These are phyloP conservation scores for Gonioctena quinquepunctata DNA, from an alignment of 1,140 invertebrate species.

Conservation along the genomic window DNA sequence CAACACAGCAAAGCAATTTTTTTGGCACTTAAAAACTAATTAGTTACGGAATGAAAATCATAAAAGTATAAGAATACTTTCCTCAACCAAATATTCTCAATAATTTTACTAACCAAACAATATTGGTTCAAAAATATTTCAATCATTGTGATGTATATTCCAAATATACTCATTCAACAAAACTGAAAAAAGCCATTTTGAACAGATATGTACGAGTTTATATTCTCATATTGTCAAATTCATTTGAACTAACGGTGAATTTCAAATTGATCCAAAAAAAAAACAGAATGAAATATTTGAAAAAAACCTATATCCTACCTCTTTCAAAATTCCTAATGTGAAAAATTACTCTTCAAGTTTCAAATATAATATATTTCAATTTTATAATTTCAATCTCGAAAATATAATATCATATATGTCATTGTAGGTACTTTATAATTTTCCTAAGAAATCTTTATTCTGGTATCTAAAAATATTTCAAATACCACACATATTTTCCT, in stretches of 20 bases:
- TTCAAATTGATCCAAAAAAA: too few species aligned
- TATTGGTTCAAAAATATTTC: too few species aligned
- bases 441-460: slow-evolving; percentile 28
- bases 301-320: background rate
- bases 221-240: too few species aligned
- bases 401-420: slow-evolving; percentile 36
- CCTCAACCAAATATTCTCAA: too few species aligned
- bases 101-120: background rate
- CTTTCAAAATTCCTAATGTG: slow-evolving; percentile 7
- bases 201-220: too few species aligned
- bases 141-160: too few species aligned
- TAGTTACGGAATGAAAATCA: background rate
- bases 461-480: slow-evolving; percentile 35
- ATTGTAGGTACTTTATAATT: slow-evolving; percentile 22
- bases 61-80: background rate
- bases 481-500: slow-evolving; percentile 27
- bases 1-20: background rate
- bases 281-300: too few species aligned
- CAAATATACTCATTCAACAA: too few species aligned
- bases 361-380: slow-evolving; percentile 26
- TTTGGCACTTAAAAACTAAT: slow-evolving; percentile 2
- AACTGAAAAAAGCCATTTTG: too few species aligned
- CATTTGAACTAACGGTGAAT: too few species aligned
- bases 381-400: slow-evolving; percentile 34
- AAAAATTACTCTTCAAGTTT: slow-evolving; percentile 25